Evolutionary conservation across 2,888 invertebrate species (phyloP).

Genomic region (Cheilosia vernalis): DNA sequence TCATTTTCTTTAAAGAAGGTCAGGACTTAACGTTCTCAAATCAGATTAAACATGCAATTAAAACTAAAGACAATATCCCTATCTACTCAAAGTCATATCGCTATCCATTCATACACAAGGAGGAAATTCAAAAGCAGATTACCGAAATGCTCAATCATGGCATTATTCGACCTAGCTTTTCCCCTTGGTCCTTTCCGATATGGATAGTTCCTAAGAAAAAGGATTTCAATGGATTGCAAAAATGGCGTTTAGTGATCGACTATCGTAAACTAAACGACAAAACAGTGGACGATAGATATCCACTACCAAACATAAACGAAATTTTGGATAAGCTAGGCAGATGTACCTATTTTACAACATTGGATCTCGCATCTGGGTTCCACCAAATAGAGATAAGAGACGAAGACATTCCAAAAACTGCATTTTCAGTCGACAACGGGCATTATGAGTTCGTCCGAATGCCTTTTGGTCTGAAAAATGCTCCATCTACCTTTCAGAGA

Average conservation of each 20-base stretch:
- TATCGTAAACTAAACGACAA: slow-evolving; percentile 60
- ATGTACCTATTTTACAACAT: slow-evolving; percentile 46
- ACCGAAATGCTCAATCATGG: slow-evolving; percentile 46
- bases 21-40: slow-evolving; percentile 59
- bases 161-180: slow-evolving; percentile 59
- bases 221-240: slow-evolving; percentile 46
- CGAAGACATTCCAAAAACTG: slow-evolving; percentile 20
- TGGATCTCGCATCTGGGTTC: slow-evolving; percentile 56
- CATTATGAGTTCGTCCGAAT: slow-evolving; percentile 30
- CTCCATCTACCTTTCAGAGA: no score
- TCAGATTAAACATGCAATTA: slow-evolving; percentile 57
- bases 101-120: slow-evolving; percentile 76
- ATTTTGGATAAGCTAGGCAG: slow-evolving; percentile 70
- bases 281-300: slow-evolving; percentile 60
- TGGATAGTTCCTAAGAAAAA: slow-evolving; percentile 60
- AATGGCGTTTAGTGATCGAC: slow-evolving; percentile 66
- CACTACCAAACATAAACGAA: slow-evolving; percentile 67
- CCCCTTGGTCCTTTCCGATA: slow-evolving; percentile 43
- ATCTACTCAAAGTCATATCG: slow-evolving; percentile 74
- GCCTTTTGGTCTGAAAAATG: slow-evolving; percentile 30
- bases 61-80: slow-evolving; percentile 65
- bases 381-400: slow-evolving; percentile 51
- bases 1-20: slow-evolving; percentile 41
- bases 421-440: slow-evolving; percentile 15
- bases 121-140: slow-evolving; percentile 77